Evolutionary conservation across 2,797 vertebrate species (phyloP).

Genomic region (Calcarius lapponicus): DNA sequence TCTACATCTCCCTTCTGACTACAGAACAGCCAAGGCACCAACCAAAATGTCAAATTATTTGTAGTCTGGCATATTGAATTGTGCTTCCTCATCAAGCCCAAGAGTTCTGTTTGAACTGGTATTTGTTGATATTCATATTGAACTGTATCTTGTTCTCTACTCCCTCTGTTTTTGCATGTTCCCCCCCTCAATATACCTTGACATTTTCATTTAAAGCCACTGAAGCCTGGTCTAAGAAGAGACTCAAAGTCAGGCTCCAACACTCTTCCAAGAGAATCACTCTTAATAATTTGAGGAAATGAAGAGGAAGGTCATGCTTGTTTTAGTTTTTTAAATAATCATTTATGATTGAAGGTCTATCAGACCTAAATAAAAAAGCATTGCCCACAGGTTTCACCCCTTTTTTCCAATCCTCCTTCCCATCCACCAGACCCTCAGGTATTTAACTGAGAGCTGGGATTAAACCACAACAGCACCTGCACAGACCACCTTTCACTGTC

Average conservation of each 20-base stretch:
- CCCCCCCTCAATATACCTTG: not conserved
- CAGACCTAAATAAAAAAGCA: not conserved
- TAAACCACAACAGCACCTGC: not conserved
- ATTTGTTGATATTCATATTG: not conserved
- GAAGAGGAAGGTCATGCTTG: rapidly evolving
- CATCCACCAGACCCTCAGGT: not conserved
- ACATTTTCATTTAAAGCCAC: not conserved
- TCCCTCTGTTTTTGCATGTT: not conserved
- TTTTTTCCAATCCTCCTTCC: not conserved
- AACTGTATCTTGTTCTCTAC: not conserved
- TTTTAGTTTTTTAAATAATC: not conserved
- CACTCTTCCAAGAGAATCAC: not conserved
- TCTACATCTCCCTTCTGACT: not conserved
- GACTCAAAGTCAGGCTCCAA: not conserved
- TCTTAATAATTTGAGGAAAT: not conserved
- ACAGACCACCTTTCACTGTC: not conserved
- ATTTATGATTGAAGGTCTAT: not conserved
- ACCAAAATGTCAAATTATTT: not conserved
- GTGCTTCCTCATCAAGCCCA: not conserved
- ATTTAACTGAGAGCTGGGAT: not conserved
- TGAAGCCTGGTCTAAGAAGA: not conserved
- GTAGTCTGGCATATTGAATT: not conserved
- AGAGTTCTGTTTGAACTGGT: not conserved
- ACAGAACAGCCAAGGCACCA: not conserved
- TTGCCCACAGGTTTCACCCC: not conserved